A percentile compares a stretch with the other conserved stretches of the same genome.
Conservation (phyloP, 1,140 invertebrate species). For the Megathymus violae region DNA sequence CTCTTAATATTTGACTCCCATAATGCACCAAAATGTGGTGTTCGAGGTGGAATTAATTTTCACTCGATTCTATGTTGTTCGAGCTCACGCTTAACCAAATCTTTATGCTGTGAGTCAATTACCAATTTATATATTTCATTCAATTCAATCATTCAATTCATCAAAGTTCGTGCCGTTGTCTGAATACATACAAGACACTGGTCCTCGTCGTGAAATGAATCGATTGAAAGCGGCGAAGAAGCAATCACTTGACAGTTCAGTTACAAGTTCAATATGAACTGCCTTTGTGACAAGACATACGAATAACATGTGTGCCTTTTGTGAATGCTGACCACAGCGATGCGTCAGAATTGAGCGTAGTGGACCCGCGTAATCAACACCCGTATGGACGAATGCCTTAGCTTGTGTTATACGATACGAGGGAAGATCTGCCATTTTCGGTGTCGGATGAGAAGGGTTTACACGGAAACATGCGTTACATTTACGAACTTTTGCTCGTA, state of each 20-base stretch:
- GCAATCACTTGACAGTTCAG: not conserved
- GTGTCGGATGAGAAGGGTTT: conserved; percentile 9
- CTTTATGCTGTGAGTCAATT: not conserved
- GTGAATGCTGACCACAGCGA: not conserved
- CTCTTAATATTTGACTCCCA: not conserved
- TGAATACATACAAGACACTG: conserved; percentile 6
- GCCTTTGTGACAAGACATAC: conserved; percentile 2
- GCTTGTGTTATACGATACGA: conserved; percentile 2
- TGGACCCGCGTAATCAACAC: not conserved
- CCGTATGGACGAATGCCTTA: conserved; percentile 6
- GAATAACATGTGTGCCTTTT: conserved; percentile 2
- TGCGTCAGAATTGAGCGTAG: not conserved
- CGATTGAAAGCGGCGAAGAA: conserved; percentile 7
- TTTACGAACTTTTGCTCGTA: conserved; percentile 4
- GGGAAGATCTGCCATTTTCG: conserved; percentile 14
- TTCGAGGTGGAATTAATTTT: not conserved
- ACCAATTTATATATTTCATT: not conserved
- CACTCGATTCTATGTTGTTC: not conserved
- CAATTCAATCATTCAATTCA: not conserved
- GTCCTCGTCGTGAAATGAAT: conserved; percentile 11
- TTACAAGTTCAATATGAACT: not conserved
- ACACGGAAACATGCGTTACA: conserved; percentile 18
- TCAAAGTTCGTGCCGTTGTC: conserved; percentile 3
- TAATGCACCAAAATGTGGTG: not conserved
- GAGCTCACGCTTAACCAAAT: not conserved